Conservation (phyloP, 2,888 invertebrate genomes). For the Pristionchus maxplancki region DNA sequence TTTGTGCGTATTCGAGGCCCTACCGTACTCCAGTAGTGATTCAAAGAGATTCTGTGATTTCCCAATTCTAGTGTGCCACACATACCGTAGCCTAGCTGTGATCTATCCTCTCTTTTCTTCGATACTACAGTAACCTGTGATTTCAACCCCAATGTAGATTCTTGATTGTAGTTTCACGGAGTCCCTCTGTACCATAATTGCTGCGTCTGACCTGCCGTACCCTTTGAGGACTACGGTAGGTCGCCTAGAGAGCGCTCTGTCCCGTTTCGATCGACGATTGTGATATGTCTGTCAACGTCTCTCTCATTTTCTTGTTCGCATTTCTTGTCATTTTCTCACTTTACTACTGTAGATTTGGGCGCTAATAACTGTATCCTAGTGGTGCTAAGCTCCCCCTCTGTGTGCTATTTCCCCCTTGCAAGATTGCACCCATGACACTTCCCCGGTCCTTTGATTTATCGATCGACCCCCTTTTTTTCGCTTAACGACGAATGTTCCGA, state of each 20-base stretch:
- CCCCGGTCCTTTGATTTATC: neutral
- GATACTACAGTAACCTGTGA: conserved; percentile 30
- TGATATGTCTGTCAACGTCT: conserved; percentile 50
- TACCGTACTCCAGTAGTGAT: conserved; percentile 11
- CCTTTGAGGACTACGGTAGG: neutral
- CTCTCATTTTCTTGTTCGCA: neutral
- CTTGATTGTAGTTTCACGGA: neutral
- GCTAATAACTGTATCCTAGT: neutral
- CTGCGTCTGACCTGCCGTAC: neutral
- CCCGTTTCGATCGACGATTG: conserved; percentile 45
- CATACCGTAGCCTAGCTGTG: conserved; percentile 44
- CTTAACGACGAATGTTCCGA: conserved; percentile 41
- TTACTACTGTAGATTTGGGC: neutral
- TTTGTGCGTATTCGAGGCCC: conserved; percentile 17
- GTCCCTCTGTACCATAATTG: neutral
- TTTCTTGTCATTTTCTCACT: conserved; percentile 7
- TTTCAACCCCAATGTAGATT: conserved; percentile 29
- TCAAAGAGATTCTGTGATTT: conserved; percentile 20
- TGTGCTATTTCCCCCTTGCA: conserved; percentile 24
- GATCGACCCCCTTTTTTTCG: neutral
- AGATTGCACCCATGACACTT: conserved; percentile 35
- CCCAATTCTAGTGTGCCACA: conserved; percentile 26
- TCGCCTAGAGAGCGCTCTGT: neutral
- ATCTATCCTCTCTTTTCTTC: neutral
- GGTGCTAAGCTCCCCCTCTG: neutral